These are phyloP conservation scores for Enteromius afrohamiltoni DNA, from an alignment of 2,797 vertebrate genomes.

Conservation along the genomic window DNA sequence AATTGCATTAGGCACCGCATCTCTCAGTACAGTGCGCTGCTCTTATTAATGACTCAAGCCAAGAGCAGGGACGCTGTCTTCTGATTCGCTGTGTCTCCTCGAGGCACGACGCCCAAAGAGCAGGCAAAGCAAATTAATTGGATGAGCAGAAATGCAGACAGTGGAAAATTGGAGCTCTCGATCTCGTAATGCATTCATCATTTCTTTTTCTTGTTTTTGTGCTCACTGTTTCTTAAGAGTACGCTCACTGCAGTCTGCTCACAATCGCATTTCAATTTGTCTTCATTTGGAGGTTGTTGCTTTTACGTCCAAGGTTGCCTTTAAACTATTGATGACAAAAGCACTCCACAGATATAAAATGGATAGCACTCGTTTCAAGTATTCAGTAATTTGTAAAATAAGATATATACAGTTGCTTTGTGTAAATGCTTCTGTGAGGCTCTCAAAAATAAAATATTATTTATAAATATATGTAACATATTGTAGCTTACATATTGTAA, in stretches of 20 bases:
- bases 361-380: background rate
- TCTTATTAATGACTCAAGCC: conserved; percentile 53
- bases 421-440: background rate
- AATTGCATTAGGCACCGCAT: conserved; percentile 41
- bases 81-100: conserved; percentile 55
- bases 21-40: conserved; percentile 41
- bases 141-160: conserved; percentile 71
- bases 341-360: background rate
- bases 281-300: conserved; percentile 36
- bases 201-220: conserved; percentile 50
- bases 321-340: conserved; percentile 26
- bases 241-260: conserved; percentile 11
- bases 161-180: conserved; percentile 66
- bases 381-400: conserved; percentile 13
- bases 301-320: background rate
- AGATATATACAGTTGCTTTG: background rate
- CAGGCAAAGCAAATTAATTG: conserved; percentile 72
- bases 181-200: conserved; percentile 66
- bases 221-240: conserved; percentile 35
- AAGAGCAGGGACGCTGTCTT: conserved; percentile 26
- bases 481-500: too few relatives aligned
- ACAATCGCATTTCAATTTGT: conserved; percentile 34
- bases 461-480: too few relatives aligned
- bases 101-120: conserved; percentile 65
- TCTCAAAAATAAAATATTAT: background rate